phyloP scores from a whole-genome alignment of 2,797 vertebrate genomes.

The Rhinella marina region DNA sequence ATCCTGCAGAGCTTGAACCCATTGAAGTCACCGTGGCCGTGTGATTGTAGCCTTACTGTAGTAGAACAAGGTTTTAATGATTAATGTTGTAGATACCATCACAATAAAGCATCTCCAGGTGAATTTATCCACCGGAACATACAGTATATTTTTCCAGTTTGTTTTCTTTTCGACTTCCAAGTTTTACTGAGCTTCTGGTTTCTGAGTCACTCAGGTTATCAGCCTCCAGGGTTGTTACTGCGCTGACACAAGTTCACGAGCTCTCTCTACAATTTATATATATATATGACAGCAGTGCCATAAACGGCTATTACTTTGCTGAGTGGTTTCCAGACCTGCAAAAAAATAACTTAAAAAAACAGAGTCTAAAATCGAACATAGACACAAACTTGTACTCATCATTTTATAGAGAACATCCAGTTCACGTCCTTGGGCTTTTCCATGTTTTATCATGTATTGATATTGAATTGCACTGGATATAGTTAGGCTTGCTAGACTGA shows the following conservation, averaged over 20 bases:
- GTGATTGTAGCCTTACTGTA: no score
- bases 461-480: neutral
- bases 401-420: neutral
- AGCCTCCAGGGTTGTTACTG: constrained; percentile 11
- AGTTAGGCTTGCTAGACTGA: neutral
- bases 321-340: neutral
- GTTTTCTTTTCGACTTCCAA: neutral
- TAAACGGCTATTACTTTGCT: neutral
- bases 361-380: neutral
- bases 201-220: constrained; percentile 21
- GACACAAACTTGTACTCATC: neutral
- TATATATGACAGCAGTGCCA: neutral
- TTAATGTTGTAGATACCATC: neutral
- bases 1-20: no score
- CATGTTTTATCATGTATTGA: neutral
- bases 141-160: neutral
- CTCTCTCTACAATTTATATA: neutral
- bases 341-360: neutral
- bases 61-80: neutral
- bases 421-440: neutral
- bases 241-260: neutral
- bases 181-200: neutral
- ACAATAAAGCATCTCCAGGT: neutral
- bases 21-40: no score
- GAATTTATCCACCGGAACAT: neutral